phyloP scores from a whole-genome alignment of 2,888 invertebrate species.

The Orgyia antiqua region DNA sequence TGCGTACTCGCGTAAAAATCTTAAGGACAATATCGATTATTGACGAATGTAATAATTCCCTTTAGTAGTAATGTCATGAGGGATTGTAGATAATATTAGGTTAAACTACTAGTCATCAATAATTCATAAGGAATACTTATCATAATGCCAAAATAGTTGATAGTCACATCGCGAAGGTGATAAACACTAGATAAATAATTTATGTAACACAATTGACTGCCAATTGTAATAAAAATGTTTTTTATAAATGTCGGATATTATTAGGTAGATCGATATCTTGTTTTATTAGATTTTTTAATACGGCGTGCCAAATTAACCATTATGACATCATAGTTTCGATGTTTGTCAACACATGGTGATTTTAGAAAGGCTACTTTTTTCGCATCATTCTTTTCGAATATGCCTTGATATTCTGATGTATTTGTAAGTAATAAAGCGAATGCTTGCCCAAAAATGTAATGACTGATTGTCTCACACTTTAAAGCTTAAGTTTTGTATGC shows the following conservation, averaged over 20 bases:
- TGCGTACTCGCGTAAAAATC: constrained; percentile 75
- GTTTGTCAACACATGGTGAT: constrained; percentile 38
- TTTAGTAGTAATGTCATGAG: constrained; percentile 56
- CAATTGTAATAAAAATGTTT: constrained; percentile 65
- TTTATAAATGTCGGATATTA: constrained; percentile 67
- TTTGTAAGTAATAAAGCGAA: constrained; percentile 46
- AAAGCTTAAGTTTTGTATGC: constrained; percentile 35
- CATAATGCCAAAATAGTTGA: constrained; percentile 56
- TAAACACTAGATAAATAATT: constrained; percentile 62
- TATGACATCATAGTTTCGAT: constrained; percentile 33
- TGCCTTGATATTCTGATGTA: constrained; percentile 35
- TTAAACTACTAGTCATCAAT: constrained; percentile 47
- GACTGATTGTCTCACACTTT: constrained; percentile 56
- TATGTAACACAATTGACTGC: constrained; percentile 72
- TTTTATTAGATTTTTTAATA: constrained; percentile 65
- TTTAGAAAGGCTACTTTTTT: constrained; percentile 29
- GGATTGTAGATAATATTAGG: constrained; percentile 65
- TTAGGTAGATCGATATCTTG: constrained; percentile 69
- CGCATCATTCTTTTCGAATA: constrained; percentile 25
- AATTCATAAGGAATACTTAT: constrained; percentile 45
- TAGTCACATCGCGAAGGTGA: constrained; percentile 59
- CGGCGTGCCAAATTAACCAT: constrained; percentile 60
- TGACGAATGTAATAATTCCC: constrained; percentile 66
- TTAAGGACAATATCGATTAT: constrained; percentile 76
- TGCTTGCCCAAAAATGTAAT: constrained; percentile 61